Evolutionary conservation across 2,113 vertebrate species (phyloP).

Genomic region (Tretioscincus oriximinensis): DNA sequence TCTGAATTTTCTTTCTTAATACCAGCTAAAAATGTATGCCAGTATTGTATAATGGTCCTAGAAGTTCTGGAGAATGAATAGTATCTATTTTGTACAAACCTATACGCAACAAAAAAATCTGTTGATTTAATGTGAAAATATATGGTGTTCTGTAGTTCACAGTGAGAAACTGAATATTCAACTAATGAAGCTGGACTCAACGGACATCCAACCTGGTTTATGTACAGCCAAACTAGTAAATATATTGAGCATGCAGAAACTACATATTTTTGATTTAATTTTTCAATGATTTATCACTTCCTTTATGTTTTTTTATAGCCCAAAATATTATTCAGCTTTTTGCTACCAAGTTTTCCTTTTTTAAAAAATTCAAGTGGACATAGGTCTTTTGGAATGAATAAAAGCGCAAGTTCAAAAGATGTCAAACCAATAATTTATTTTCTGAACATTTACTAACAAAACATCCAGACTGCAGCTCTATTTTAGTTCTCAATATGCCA

Average conservation of each 20-base stretch:
- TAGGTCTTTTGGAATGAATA: conserved; percentile 43
- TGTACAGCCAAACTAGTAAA: conserved; percentile 34
- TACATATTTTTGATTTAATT: conserved; percentile 48
- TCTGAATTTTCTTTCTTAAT: no score
- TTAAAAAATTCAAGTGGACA: not conserved
- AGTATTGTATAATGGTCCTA: conserved; percentile 28
- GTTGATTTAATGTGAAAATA: not conserved
- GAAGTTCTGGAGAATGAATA: conserved; percentile 15
- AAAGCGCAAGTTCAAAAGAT: conserved; percentile 11
- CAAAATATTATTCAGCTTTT: conserved; percentile 33
- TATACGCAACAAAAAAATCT: conserved; percentile 26
- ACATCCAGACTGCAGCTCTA: conserved; percentile 60
- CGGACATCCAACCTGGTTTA: conserved; percentile 55
- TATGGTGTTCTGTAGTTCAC: not conserved
- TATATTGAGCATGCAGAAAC: not conserved
- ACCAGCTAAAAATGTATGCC: no score
- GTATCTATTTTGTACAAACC: not conserved
- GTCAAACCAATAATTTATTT: conserved; percentile 10
- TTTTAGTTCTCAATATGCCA: conserved; percentile 64
- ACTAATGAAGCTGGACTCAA: conserved; percentile 37
- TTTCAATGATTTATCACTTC: conserved; percentile 49
- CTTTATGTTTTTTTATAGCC: not conserved
- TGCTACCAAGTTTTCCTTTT: not conserved
- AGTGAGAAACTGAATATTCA: conserved; percentile 39
- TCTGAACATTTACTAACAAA: conserved; percentile 68